A percentile compares a stretch with the other conserved stretches of the same genome.
phyloP scores from a whole-genome alignment of 2,888 invertebrate species.

The Listrodromus nycthemerus region DNA sequence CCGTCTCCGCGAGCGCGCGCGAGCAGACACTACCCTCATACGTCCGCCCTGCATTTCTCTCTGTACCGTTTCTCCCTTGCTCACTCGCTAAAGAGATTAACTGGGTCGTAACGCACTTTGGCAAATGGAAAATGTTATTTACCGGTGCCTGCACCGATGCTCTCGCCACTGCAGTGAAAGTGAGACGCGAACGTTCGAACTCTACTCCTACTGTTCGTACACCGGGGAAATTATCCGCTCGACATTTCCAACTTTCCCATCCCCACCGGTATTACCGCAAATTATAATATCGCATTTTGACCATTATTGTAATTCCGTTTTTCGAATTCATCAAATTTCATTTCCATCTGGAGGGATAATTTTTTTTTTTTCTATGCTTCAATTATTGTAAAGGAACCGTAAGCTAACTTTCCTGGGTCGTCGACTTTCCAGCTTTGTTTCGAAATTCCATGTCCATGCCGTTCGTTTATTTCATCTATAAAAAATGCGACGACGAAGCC shows the following conservation, averaged over 20 bases:
- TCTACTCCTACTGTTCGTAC: conserved; percentile 6
- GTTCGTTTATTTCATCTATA: too few relatives aligned
- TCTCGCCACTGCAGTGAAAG: conserved; percentile 37
- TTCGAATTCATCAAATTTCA: conserved; percentile 7
- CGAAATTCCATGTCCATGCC: too few relatives aligned
- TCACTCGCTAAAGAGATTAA: conserved; percentile 63
- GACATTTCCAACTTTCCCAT: conserved; percentile 21
- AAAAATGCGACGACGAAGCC: too few relatives aligned
- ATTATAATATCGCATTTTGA: conserved; percentile 44
- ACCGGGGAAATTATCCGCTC: conserved; percentile 45
- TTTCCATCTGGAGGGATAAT: background rate
- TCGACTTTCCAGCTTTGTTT: too few relatives aligned
- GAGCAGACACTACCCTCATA: conserved; percentile 20
- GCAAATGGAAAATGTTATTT: conserved; percentile 68
- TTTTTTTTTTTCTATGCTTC: background rate
- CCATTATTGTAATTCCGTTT: conserved; percentile 30
- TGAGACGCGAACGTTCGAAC: conserved; percentile 37
- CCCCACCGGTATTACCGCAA: background rate
- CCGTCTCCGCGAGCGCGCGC: background rate
- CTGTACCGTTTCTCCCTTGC: conserved; percentile 25
- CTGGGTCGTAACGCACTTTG: conserved; percentile 68
- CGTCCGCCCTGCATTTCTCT: background rate
- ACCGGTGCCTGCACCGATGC: conserved; percentile 54
- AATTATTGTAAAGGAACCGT: background rate
- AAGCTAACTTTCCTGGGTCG: too few relatives aligned